Percentiles rank a stretch among this genome's conserved stretches.
Conservation (phyloP, 1,140 invertebrate species). For the Yoshiicerus persimilis region DNA sequence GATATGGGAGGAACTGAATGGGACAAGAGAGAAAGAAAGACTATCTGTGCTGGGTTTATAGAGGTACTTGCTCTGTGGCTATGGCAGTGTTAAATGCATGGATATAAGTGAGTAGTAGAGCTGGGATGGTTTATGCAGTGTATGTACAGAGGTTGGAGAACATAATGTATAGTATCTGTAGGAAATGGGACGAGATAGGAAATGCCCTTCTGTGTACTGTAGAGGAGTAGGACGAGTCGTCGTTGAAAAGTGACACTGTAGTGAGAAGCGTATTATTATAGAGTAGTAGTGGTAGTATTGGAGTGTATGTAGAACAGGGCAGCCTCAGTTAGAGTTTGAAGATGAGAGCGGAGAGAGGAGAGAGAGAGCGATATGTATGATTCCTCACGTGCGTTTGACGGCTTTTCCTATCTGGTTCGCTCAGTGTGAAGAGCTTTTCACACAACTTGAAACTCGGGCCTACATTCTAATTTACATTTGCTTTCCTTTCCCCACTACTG, state of each 20-base stretch:
- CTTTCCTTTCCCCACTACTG: background rate
- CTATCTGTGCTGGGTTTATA: background rate
- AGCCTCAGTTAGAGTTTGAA: background rate
- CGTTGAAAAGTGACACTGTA: background rate
- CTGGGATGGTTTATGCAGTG: background rate
- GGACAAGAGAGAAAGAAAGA: background rate
- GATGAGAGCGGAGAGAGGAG: background rate
- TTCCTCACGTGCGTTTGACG: conserved; percentile 46
- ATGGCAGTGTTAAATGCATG: background rate
- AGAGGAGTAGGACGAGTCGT: background rate
- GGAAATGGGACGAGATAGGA: background rate
- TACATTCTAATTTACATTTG: conserved; percentile 18
- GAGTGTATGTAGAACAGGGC: background rate
- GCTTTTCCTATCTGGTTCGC: conserved; percentile 27
- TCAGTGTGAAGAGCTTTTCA: conserved; percentile 27
- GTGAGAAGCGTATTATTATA: background rate
- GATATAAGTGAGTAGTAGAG: no score
- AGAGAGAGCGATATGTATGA: conserved; percentile 38
- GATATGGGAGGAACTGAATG: background rate
- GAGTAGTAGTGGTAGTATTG: background rate
- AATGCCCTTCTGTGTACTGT: background rate
- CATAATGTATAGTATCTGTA: background rate
- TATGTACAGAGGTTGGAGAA: background rate
- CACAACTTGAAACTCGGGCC: conserved; percentile 23
- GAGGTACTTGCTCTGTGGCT: background rate